Conservation (phyloP, 2,888 invertebrate species). For the Oxytorus armatus region DNA sequence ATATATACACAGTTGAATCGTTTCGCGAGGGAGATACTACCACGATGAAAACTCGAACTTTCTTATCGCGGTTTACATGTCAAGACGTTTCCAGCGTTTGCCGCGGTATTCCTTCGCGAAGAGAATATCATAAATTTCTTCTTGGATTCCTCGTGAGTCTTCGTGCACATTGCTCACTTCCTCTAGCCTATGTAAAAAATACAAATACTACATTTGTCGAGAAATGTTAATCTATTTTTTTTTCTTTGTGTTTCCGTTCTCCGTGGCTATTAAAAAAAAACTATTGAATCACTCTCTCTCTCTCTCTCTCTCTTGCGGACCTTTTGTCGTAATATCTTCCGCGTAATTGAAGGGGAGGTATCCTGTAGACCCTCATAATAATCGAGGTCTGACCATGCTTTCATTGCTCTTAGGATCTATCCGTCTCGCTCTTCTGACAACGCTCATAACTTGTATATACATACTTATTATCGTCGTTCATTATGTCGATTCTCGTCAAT, state of each 20-base stretch:
- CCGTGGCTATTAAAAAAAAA: not conserved
- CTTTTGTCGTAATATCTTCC: constrained; percentile 40
- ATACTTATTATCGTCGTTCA: constrained; percentile 61
- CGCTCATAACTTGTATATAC: constrained; percentile 36
- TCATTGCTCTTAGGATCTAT: constrained; percentile 21
- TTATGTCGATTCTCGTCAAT: constrained; percentile 66
- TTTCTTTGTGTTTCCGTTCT: not conserved
- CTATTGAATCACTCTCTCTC: constrained; percentile 36
- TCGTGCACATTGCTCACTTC: constrained; percentile 6
- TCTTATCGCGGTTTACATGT: constrained; percentile 49
- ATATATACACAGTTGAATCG: constrained; percentile 13
- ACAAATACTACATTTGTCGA: constrained; percentile 7
- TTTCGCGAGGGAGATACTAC: constrained; percentile 10
- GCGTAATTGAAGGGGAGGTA: constrained; percentile 40
- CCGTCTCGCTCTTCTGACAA: constrained; percentile 18
- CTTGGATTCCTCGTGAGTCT: constrained; percentile 6
- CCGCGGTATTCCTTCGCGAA: constrained; percentile 24
- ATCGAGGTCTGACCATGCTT: constrained; percentile 39
- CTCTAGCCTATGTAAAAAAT: not conserved
- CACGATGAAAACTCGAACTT: constrained; percentile 37
- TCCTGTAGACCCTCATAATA: constrained; percentile 30
- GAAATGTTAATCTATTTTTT: not conserved
- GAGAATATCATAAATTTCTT: constrained; percentile 12
- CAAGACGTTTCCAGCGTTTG: constrained; percentile 37
- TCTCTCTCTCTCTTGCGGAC: constrained; percentile 30